Base-by-base conservation (phyloP, 1,140 invertebrate genomes). In the Hesperophylax magnus region DNA sequence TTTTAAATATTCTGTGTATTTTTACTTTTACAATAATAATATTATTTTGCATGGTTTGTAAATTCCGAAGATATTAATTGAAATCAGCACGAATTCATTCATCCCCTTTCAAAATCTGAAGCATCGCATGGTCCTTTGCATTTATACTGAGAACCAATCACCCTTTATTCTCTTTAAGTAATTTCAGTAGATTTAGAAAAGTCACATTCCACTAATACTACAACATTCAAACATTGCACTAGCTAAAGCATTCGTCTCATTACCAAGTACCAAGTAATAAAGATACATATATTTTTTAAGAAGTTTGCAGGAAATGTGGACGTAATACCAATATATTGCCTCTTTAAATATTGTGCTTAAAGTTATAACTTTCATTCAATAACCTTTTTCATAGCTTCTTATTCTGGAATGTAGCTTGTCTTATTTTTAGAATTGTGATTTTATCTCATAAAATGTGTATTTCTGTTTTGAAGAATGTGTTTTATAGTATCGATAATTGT, bases 401-500 rank as follows among this genome's bases (percentile, higher is more conserved):
- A 47, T 61, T 67, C 11, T 31, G 63, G 63, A 67, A 67, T 67
- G 63, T 34, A 67, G 17, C 63, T 67, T 67, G 34, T 31, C 63
- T 67, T 27, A 47, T 14, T 14, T 47, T 14, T 47, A 47, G 9
- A 17, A 31, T 67, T n/a, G 17, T 17, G 22, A 34, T 67, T 76
- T 56, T 56, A 24, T 58, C 11, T 76, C 9, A 58, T 27, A 24
- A 56, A 27, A 76, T 54, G 20, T 74, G 14, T 76, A 58, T 56
- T 76, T 27, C 52, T 76, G 72, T 76, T 47, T 47, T 47, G 24
- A 56, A 17, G 58, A 61, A 61, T 67, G 63, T 67, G 34, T 67
- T 31, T 22, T 34, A 56, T 56, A 24, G 53, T 74, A 18, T 53
- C 58, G 24, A 58, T 58, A 58, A 61, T 61, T 61, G 18, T 61